phyloP scores from a whole-genome alignment of 1,140 invertebrate species.

The Zaprionus lachaisei region DNA sequence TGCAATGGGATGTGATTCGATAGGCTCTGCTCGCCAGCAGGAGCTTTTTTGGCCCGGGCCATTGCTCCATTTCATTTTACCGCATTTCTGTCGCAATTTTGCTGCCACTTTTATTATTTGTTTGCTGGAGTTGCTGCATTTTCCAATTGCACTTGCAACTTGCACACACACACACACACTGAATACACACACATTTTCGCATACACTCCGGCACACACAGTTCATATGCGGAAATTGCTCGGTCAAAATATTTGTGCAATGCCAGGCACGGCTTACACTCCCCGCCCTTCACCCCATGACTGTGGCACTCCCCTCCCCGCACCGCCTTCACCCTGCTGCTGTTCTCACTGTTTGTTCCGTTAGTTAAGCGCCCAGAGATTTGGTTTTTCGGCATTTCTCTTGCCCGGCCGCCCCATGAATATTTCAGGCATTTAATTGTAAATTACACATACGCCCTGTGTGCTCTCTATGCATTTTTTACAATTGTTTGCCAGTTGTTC shows the following conservation, averaged over 20 bases:
- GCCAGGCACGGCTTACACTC: constrained; percentile 27
- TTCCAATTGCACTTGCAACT: constrained; percentile 63
- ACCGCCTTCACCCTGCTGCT: neutral
- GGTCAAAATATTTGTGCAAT: constrained; percentile 69
- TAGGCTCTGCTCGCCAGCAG: constrained; percentile 8
- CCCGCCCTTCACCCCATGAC: constrained; percentile 1
- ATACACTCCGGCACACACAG: constrained; percentile 2
- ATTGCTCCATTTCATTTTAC: constrained; percentile 61
- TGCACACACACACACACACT: constrained; percentile 13
- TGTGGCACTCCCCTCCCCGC: neutral
- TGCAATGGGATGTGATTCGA: neutral
- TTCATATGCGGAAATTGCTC: constrained; percentile 66
- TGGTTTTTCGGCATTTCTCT: constrained; percentile 43
- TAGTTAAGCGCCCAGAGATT: constrained; percentile 63
- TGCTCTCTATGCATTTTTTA: constrained; percentile 71
- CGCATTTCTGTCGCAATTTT: constrained; percentile 74
- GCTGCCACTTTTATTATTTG: constrained; percentile 35
- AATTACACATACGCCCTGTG: constrained; percentile 78
- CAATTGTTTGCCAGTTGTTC: constrained; percentile 48
- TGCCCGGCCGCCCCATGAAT: constrained; percentile 56
- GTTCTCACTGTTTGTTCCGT: constrained; percentile 32
- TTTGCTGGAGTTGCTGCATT: constrained; percentile 45
- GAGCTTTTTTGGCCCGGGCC: constrained; percentile 7
- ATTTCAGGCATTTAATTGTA: constrained; percentile 79
- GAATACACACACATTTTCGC: neutral